phyloP scores from a whole-genome alignment of 2,888 invertebrate species.

The Phania funesta region DNA sequence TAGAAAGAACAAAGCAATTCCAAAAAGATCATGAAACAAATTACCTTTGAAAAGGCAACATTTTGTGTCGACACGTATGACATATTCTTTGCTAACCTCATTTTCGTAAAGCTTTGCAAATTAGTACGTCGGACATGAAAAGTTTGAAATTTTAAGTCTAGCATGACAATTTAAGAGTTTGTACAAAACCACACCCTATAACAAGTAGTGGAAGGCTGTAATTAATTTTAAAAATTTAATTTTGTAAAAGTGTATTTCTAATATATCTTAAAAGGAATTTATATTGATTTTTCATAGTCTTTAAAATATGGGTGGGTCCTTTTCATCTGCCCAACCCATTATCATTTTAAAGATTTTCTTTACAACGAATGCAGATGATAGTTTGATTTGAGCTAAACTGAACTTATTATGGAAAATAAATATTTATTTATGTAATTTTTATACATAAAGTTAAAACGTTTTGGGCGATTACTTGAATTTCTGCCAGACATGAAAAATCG shows the following conservation, averaged over 20 bases:
- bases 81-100: background rate
- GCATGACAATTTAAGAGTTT: conserved; percentile 2
- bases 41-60: conserved; percentile 26
- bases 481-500: conserved; percentile 75
- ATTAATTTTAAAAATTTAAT: too few species aligned
- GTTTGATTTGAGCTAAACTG: background rate
- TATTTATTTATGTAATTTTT: background rate
- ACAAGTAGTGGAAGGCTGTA: too few species aligned
- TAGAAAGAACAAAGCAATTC: background rate
- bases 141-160: background rate
- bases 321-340: background rate
- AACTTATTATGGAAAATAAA: background rate
- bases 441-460: background rate
- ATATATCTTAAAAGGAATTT: background rate
- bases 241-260: background rate
- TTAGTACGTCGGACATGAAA: background rate
- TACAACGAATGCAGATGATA: too few species aligned
- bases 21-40: background rate
- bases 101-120: background rate
- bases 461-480: background rate
- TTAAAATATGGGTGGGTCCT: conserved; percentile 68
- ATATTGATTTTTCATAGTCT: conserved; percentile 50
- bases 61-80: conserved; percentile 21
- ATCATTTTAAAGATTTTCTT: background rate
- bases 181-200: conserved; percentile 34